Evolutionary conservation across 2,888 invertebrate genomes (phyloP), one percentile per base, ranked within the genome.

Genomic region (Amorpha juglandis): DNA sequence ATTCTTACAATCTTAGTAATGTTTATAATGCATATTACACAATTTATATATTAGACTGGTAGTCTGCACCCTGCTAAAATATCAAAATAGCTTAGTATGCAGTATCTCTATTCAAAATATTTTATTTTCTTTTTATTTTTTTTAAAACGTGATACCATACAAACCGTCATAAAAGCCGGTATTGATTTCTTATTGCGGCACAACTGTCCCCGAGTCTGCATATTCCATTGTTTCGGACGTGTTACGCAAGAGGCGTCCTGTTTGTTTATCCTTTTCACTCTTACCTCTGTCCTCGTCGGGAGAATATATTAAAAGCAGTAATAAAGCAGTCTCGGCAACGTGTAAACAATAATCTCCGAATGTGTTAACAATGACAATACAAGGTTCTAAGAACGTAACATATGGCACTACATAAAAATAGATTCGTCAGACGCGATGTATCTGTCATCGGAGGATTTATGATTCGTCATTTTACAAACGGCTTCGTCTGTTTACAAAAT

Each of bases 241-340:
- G 69, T 79, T 77, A 74, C 77, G 75, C 73, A 78, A 71, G 66
- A 66, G 64, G 67, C 71, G 69, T 77, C 72, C 73, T 71, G 66
- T 71, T 50, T 53, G 16, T 50, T 64, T 68, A 64, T 71, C 72
- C 67, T 66, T 67, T 68, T 64, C 71, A 66, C 65, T 66, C 64
- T 62, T 62, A 51, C 67, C 42, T 58, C 66, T 69, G 69, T 66
- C 74, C 72, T 68, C 58, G 66, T 71, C 68, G 66, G 67, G 66
- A 68, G 71, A 77, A 77, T 75, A 75, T 75, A 80, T 79, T 80
- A 81, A 72, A 75, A 70, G 70, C 75, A 77, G 74, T 74, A 72
- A 71, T 75, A 74, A 74, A 77, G 71, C 62, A 64, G 68, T 64
- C 69, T 65, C 71, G 69, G 2, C 67, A 64, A 68, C 68, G 74